phyloP scores from a whole-genome alignment of 2,888 invertebrate species.

The Lasius fuliginosus region DNA sequence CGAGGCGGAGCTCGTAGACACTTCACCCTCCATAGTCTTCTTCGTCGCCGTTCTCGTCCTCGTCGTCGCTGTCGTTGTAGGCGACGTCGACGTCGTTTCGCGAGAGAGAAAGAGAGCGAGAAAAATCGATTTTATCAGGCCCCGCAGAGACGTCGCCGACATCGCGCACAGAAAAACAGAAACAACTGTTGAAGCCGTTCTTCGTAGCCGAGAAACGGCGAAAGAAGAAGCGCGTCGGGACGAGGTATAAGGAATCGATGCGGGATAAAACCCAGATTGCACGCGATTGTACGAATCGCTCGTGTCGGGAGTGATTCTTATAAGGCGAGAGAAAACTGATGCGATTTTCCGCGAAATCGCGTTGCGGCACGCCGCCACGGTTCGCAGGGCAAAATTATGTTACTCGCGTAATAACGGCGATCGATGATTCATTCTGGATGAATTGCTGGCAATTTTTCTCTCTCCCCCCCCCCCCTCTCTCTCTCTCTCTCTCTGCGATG shows the following conservation, averaged over 20 bases:
- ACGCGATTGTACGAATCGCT: slow-evolving; percentile 51
- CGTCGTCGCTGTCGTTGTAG: background rate
- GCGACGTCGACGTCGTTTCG: slow-evolving; percentile 16
- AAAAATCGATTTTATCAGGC: slow-evolving; percentile 77
- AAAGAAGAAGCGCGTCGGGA: slow-evolving; percentile 37
- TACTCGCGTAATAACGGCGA: slow-evolving; percentile 33
- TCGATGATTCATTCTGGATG: slow-evolving; percentile 33
- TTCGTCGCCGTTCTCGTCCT: background rate
- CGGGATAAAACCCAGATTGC: slow-evolving; percentile 59
- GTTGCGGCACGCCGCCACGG: slow-evolving; percentile 2
- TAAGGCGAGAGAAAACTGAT: slow-evolving; percentile 43
- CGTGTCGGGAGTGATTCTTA: slow-evolving; percentile 51
- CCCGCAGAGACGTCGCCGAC: slow-evolving; percentile 69
- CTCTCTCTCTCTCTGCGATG: background rate
- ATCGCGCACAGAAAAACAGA: slow-evolving; percentile 66
- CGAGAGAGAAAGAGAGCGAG: background rate
- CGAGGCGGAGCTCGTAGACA: slow-evolving; percentile 49
- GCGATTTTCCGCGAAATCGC: slow-evolving; percentile 37
- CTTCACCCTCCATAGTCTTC: slow-evolving; percentile 26
- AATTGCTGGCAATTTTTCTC: background rate
- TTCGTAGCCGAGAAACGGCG: slow-evolving; percentile 26
- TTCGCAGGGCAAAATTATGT: slow-evolving; percentile 24
- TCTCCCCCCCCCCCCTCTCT: background rate
- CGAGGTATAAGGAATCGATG: slow-evolving; percentile 45
- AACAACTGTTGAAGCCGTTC: slow-evolving; percentile 60